Evolutionary conservation across 1,140 invertebrate genomes (phyloP), one percentile per base, ranked within the genome.

Genomic region (Vollenhovia emeryi): DNA sequence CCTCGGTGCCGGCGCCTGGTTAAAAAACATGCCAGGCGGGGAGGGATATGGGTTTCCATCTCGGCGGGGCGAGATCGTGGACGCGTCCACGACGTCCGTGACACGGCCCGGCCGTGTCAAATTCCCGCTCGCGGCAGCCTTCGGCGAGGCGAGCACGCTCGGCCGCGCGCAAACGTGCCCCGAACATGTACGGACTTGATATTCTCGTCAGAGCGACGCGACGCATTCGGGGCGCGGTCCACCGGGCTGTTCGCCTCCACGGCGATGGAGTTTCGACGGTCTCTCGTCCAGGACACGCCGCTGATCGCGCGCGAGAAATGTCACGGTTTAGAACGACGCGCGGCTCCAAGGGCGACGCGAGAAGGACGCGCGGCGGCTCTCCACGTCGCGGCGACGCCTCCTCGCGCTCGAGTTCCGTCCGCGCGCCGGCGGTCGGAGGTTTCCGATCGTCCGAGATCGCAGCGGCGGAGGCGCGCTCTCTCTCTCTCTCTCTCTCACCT

Each of bases 401-500:
- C 33, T 21, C 45, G 15, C 48, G 7, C 33, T 43, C 52, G 0
- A 3, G 50, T 18, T 59, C 55, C 13, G 71, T 40, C 8, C 36
- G 52, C 36, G 5, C 5, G 18, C 8, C 2, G 15, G n/a, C n/a
- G 33, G 33, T 33, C 1, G 33, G 48, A 24, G 62, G 13, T 50
- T 36, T 50, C 27, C 13, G n/a, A 76, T 45, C 57, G 74, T 48
- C 40, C 62, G 57, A 13, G 52, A 60, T 76, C 73, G 57, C n/a
- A n/a, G n/a, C n/a, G n/a, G n/a, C n/a, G n/a, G n/a, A n/a, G n/a
- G n/a, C n/a, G n/a, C 36, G 24, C 74, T 62, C 57, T 76, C 75
- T 24, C 75, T 52, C 40, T 40, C 74, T 62, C 57, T 76, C 75
- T 24, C 75, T 52, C 40, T 40, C n/a, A n/a, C n/a, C n/a, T n/a